These are phyloP conservation scores for Illadopsis cleaveri DNA, from an alignment of 2,113 vertebrate species.

Conservation along the genomic window DNA sequence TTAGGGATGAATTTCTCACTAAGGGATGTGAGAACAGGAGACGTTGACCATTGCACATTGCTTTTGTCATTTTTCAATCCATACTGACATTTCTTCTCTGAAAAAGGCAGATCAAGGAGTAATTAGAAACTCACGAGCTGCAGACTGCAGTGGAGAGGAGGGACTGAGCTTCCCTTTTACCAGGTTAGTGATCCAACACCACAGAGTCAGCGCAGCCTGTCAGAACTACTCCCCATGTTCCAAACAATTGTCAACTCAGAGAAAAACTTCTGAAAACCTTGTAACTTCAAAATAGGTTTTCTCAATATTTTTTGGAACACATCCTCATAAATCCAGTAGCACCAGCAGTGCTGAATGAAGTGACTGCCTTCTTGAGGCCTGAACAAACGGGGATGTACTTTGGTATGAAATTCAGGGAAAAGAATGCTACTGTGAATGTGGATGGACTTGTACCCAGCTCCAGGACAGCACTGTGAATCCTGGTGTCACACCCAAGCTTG, in stretches of 20 bases:
- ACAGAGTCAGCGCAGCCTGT: background rate
- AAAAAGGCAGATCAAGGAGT: background rate
- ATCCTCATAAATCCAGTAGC: background rate
- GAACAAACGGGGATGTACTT: background rate
- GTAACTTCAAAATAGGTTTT: background rate
- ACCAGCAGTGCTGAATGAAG: background rate
- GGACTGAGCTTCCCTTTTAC: background rate
- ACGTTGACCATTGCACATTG: background rate
- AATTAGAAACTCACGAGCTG: background rate
- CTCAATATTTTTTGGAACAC: background rate
- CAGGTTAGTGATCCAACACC: background rate
- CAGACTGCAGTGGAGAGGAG: background rate
- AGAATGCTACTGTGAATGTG: background rate
- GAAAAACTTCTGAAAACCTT: background rate
- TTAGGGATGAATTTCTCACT: background rate
- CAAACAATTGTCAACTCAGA: background rate
- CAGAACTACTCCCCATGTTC: background rate
- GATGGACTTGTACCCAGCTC: background rate
- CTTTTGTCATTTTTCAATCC: background rate
- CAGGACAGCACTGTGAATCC: background rate
- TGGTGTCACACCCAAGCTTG: background rate
- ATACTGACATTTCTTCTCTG: background rate
- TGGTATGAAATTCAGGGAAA: background rate
- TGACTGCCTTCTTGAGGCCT: background rate
- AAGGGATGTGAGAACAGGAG: background rate